A percentile compares a stretch with the other conserved stretches of the same genome.
These are phyloP conservation scores for Clarias fuscus DNA, from an alignment of 2,797 vertebrate species.

Conservation along the genomic window DNA sequence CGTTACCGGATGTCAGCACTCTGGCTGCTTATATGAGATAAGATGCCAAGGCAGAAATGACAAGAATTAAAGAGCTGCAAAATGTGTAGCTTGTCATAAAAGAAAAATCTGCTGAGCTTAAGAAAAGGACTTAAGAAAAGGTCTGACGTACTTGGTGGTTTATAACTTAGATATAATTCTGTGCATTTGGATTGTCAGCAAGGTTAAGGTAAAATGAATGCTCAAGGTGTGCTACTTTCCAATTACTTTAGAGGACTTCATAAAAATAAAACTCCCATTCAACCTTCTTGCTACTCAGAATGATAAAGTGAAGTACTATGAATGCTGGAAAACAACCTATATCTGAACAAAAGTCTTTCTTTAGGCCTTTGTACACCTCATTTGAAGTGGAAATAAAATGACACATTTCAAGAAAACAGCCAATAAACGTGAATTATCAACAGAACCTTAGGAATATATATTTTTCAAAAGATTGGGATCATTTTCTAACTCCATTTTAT, in stretches of 20 bases:
- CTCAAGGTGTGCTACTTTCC: not conserved
- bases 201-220: not conserved
- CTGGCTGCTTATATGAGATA: conserved; percentile 40
- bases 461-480: too few relatives aligned
- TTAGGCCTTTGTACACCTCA: not conserved
- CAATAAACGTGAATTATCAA: not conserved
- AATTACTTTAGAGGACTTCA: not conserved
- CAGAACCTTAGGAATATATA: not conserved
- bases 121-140: not conserved
- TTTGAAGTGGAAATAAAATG: not conserved
- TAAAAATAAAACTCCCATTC: not conserved
- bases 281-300: not conserved
- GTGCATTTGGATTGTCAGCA: not conserved
- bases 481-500: too few relatives aligned
- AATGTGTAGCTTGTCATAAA: not conserved
- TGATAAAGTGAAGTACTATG: not conserved
- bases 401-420: not conserved
- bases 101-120: not conserved
- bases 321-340: not conserved
- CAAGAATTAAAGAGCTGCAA: conserved; percentile 15
- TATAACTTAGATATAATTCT: conserved; percentile 10
- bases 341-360: not conserved
- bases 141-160: not conserved
- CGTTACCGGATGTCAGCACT: conserved; percentile 27
- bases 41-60: conserved; percentile 34